A percentile compares a stretch with the other conserved stretches of the same genome.
Conservation (phyloP, 2,113 vertebrate species). For the Prochilodus magdalenae region DNA sequence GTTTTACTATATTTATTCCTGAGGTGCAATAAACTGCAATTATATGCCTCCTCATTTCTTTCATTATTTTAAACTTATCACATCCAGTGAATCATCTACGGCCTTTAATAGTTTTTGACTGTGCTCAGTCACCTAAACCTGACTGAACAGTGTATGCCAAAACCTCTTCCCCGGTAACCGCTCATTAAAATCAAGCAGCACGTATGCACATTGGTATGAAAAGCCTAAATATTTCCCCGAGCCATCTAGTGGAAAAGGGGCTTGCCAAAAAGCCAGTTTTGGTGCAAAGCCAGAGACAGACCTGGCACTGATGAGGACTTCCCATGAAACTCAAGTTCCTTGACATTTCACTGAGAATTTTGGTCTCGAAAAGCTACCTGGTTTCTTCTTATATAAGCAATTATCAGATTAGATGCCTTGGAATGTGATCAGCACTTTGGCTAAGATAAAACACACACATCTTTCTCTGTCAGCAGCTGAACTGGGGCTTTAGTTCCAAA, state of each 20-base stretch:
- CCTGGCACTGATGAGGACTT: neutral
- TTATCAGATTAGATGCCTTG: constrained; percentile 6
- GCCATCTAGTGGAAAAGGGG: neutral
- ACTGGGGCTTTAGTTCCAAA: neutral
- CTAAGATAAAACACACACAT: neutral
- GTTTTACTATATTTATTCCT: neutral
- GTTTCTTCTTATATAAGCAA: neutral
- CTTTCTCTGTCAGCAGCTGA: neutral
- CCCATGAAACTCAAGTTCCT: neutral
- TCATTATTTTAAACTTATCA: neutral
- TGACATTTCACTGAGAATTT: neutral
- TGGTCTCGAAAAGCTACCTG: neutral
- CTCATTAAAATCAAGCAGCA: neutral
- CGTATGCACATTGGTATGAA: neutral
- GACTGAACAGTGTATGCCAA: neutral
- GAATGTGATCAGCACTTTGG: neutral
- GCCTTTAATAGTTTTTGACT: constrained; percentile 17
- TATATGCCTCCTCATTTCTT: neutral
- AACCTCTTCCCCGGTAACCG: constrained; percentile 6
- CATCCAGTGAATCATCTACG: constrained; percentile 1
- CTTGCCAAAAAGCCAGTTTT: constrained; percentile 10
- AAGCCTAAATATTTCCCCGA: constrained; percentile 4
- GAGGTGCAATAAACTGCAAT: neutral
- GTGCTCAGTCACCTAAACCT: neutral
- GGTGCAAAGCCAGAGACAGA: neutral